phyloP scores from a whole-genome alignment of 92 coral and sea anemone species.

The Desmophyllum pertusum region DNA sequence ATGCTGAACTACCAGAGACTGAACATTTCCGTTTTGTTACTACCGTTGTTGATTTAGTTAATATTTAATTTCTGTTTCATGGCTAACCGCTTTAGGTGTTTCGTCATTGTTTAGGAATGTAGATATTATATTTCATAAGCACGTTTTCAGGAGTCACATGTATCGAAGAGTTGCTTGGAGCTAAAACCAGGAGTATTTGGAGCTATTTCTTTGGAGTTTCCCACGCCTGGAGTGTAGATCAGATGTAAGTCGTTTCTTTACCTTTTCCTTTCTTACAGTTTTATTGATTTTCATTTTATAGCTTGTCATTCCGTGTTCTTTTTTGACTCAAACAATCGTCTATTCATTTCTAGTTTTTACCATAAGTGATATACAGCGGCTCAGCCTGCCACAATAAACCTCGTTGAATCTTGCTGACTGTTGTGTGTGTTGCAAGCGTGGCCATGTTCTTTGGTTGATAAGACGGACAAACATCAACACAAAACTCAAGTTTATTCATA shows the following conservation, averaged over 20 bases:
- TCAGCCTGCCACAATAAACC: not conserved
- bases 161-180: too few species aligned
- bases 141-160: not conserved
- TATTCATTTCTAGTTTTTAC: conserved; percentile 49
- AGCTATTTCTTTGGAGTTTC: conserved; percentile 20
- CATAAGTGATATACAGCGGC: conserved; percentile 40
- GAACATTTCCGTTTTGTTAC: not conserved
- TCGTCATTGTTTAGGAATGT: not conserved
- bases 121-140: not conserved
- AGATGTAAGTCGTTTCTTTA: conserved; percentile 32
- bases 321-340: not conserved
- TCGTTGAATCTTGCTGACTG: not conserved
- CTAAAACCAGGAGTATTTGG: conserved; percentile 2
- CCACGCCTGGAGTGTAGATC: conserved; percentile 36
- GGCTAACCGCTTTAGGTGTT: not conserved
- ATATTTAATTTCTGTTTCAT: not conserved
- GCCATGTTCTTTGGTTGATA: conserved; percentile 31
- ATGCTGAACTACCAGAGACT: not conserved
- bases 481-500: too few species aligned
- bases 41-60: not conserved
- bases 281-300: not conserved
- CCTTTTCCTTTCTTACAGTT: not conserved
- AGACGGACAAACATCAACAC: too few species aligned
- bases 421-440: too few species aligned
- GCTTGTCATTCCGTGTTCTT: conserved; percentile 13